These are phyloP conservation scores for Ranitomeya variabilis DNA, from an alignment of 2,113 vertebrate genomes.

Conservation along the genomic window DNA sequence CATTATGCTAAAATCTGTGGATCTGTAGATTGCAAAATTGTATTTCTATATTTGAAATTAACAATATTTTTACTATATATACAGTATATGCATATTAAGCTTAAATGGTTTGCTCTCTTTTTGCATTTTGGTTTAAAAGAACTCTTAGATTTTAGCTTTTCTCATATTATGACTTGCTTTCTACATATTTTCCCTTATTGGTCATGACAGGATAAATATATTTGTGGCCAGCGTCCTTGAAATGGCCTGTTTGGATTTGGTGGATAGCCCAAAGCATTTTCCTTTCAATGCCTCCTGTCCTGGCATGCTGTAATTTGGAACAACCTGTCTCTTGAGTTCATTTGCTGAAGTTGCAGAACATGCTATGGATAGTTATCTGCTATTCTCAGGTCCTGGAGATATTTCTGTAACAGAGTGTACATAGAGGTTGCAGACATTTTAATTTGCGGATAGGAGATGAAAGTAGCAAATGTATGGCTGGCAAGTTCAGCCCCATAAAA, in stretches of 20 bases:
- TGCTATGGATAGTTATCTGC: conserved; percentile 4
- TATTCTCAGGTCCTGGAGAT: not conserved
- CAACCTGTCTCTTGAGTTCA: conserved; percentile 39
- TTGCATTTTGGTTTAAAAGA: not conserved
- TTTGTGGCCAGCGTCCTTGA: conserved; percentile 39
- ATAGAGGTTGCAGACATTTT: not conserved
- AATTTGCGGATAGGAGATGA: not conserved
- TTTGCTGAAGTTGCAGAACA: not conserved
- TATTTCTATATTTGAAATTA: no score
- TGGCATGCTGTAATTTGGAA: conserved; percentile 15
- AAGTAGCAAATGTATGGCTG: not conserved
- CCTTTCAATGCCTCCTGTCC: conserved; percentile 9
- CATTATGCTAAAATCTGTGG: no score
- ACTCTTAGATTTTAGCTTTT: not conserved
- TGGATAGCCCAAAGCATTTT: conserved; percentile 45
- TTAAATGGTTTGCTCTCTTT: not conserved
- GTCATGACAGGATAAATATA: conserved; percentile 46
- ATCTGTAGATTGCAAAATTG: no score
- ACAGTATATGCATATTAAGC: no score
- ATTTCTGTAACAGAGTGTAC: not conserved
- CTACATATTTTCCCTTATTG: not conserved
- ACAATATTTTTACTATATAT: no score
- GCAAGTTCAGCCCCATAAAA: conserved; percentile 5
- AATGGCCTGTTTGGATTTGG: conserved; percentile 44
- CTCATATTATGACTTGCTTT: not conserved